Base-by-base conservation (phyloP, 2,113 vertebrate genomes). In the Corythaeola cristata region DNA sequence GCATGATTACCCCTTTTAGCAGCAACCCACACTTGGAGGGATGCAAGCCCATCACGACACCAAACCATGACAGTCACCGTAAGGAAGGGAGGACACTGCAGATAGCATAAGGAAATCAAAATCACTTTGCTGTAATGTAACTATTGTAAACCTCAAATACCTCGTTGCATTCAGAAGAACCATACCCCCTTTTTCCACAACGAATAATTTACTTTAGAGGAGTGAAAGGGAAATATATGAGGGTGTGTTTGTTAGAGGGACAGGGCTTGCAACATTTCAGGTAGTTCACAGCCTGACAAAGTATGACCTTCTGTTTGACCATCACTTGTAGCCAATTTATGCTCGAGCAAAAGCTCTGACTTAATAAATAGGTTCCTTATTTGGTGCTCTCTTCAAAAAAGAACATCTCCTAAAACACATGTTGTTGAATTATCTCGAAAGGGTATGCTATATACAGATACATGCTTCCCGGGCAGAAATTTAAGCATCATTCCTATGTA, bases 351-450 rank as follows among this genome's bases (percentile, higher is more conserved):
- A 93, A 92, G 30, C 49, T 87, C 21, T 28, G 47, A 75, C 16
- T 56, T 55, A 32, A 47, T 62, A 55, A 84, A 71, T 1, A 28
- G 3, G 9, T 64, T 89, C 47, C 30, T 85, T 78, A 75, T 14
- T 45, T 53, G 18, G 7, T 49, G 27, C 1, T 59, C 21, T 81
- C 59, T 76, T 69, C 52, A 83, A 83, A 74, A 50, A 47, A 72
- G 4, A 64, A 37, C 0, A 1, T 16, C 13, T 60, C 45, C 59
- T 62, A 69, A 85, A 83, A 80, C 0, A 0, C 35, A 60, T 0
- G 0, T 0, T 47, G 44, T 0, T 47, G 44, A 71, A 53, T 44
- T 41, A 19, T 13, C 56, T 78, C 56, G 44, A 78, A 88, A 77
- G 55, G 20, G 13, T n/a, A 35, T 30, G 21, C 32, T 76, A 37